A percentile compares a stretch with the other conserved stretches of the same genome.
Evolutionary conservation across 1,140 invertebrate genomes (phyloP).

Genomic region (Drosophila tsacasi): DNA sequence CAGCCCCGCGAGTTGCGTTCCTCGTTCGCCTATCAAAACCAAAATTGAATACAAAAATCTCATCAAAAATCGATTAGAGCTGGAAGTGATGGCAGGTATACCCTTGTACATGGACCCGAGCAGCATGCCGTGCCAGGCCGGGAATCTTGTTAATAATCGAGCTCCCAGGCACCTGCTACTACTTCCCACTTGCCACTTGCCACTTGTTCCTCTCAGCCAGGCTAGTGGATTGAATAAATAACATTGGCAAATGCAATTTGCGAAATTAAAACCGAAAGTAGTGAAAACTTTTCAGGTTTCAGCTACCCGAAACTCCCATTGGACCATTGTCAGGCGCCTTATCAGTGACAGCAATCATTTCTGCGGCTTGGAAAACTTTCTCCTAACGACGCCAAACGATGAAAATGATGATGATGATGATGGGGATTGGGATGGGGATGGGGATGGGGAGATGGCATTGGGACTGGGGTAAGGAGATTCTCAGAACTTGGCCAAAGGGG

Average conservation of each 20-base stretch:
- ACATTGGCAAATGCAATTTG: slow-evolving; percentile 68
- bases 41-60: slow-evolving; percentile 81
- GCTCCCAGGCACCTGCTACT: slow-evolving; percentile 41
- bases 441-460: not conserved
- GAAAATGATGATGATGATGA: slow-evolving; percentile 29
- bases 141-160: slow-evolving; percentile 70
- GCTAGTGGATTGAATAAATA: slow-evolving; percentile 65
- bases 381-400: slow-evolving; percentile 28
- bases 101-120: slow-evolving; percentile 47
- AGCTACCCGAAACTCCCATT: not conserved
- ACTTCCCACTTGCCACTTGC: slow-evolving; percentile 5
- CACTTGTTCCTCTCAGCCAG: not conserved
- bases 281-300: slow-evolving; percentile 27
- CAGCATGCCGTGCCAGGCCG: slow-evolving; percentile 16
- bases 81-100: slow-evolving; percentile 7
- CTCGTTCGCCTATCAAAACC: slow-evolving; percentile 69
- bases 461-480: not conserved
- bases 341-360: slow-evolving; percentile 59
- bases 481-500: not conserved
- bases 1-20: slow-evolving; percentile 8
- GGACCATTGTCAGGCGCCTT: slow-evolving; percentile 47
- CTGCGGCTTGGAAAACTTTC: slow-evolving; percentile 61
- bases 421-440: slow-evolving; percentile 8
- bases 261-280: slow-evolving; percentile 74
- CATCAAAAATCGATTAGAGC: slow-evolving; percentile 81